Base-by-base conservation (phyloP, 1,140 invertebrate genomes). In the Plutomurus gul region DNA sequence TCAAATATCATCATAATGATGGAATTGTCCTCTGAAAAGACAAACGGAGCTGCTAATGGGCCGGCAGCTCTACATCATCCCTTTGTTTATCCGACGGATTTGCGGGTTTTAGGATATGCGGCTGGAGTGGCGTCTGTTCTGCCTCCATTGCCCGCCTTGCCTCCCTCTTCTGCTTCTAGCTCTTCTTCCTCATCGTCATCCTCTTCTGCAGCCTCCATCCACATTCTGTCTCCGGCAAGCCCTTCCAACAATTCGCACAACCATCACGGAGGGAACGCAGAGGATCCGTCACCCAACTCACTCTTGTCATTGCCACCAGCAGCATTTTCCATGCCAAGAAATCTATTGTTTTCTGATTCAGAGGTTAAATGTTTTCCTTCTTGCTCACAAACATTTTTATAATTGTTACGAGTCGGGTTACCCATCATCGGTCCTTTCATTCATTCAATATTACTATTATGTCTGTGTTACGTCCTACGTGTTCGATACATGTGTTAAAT, bases 51-150 rank as follows among this genome's bases (percentile, higher is more conserved):
- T 51, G 56, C 47, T 40, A 74, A 39, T 27, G 73, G 39, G 13
- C 72, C 43, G 16, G 3, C 74, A 13, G 56, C 65, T n/a, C 47
- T 79, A n/a, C 82, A 81, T 70, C 79, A 83, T 76, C 76, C 80
- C 5, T 83, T 81, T 39, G 71, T 82, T 11, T 83, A 83, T 47
- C 82, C 82, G 27, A 76, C 82, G n/a, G 82, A 83, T 74, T 46
- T 83, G 22, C 75, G 82, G 47, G 80, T 83, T 25, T 51, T 83
- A 11, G 82, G 81, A 11, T 82, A 82, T 51, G 83, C 76, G 20
- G 72, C 78, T 20, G 76, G 71, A 20, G 77, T 77, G 16, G 75
- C 77, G 3, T 51, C 74, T 16, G 49, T 81, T 10, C 22, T 75
- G 8, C 75, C 74, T 25, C 75, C 73, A 49, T 47, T 78, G 11